Percentiles rank a stretch among this genome's conserved stretches.
Conservation (phyloP, 1,140 invertebrate genomes). For the Lanistes nyassanus region DNA sequence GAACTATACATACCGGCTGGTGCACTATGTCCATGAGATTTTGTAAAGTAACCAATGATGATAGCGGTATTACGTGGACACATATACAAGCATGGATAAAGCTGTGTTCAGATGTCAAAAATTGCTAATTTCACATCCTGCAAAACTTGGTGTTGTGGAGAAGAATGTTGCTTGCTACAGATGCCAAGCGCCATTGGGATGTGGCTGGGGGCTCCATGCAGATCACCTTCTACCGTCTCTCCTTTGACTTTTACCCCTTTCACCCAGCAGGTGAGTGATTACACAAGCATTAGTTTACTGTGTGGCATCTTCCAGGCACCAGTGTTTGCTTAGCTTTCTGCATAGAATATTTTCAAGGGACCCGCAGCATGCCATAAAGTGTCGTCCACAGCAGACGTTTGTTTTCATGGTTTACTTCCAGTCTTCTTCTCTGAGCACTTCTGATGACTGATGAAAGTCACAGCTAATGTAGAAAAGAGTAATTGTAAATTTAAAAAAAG, state of each 20-base stretch:
- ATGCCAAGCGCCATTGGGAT: conserved; percentile 63
- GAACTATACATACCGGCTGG: no score
- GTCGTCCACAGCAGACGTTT: no score
- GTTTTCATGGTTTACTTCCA: no score
- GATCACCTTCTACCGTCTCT: conserved; percentile 84
- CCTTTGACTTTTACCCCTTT: conserved; percentile 97
- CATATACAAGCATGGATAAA: no score
- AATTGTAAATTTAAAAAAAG: no score
- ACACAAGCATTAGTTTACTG: not conserved
- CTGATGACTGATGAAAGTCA: no score
- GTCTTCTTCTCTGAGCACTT: no score
- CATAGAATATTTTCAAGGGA: not conserved
- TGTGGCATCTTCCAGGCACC: not conserved
- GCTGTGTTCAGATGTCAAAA: not conserved
- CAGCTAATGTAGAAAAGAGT: no score
- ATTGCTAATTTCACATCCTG: conserved; percentile 9
- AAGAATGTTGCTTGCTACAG: conserved; percentile 17
- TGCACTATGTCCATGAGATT: not conserved
- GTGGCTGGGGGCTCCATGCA: conserved; percentile 94
- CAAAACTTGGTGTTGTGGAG: not conserved
- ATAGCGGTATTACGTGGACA: no score
- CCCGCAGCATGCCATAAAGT: not conserved
- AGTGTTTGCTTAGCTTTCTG: not conserved
- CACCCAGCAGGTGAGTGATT: conserved; percentile 79
- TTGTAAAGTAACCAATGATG: no score